Evolutionary conservation across 2,797 vertebrate species (phyloP).

Genomic region (Fundulus diaphanus): DNA sequence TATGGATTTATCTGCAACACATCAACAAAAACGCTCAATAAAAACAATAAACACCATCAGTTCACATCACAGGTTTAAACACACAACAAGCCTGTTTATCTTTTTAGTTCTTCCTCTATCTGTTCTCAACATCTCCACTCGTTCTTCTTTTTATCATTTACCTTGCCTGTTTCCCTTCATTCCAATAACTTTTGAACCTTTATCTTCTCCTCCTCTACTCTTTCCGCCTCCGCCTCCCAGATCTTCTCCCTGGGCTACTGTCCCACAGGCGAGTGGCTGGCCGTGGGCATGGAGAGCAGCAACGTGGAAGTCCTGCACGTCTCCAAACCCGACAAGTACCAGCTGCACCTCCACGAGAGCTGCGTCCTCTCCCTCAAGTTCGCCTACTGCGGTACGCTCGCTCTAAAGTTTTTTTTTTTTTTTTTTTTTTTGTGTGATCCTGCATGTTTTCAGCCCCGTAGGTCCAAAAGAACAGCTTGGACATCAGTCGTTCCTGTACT

Average conservation of each 20-base stretch:
- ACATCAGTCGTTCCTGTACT: background rate
- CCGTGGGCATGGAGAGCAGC: constrained; percentile 82
- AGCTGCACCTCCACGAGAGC: constrained; percentile 84
- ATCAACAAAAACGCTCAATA: too few relatives aligned
- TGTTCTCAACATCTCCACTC: background rate
- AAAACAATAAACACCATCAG: too few relatives aligned
- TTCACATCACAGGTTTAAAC: too few relatives aligned
- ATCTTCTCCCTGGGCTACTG: constrained; percentile 82
- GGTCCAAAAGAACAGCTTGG: background rate
- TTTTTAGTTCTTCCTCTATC: background rate
- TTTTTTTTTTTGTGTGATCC: background rate
- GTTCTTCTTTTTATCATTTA: constrained; percentile 24
- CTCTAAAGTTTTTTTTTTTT: too few relatives aligned
- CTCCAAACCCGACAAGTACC: constrained; percentile 83
- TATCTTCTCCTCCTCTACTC: constrained; percentile 22
- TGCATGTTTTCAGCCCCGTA: background rate
- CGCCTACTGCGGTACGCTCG: constrained; percentile 73
- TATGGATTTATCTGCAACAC: too few relatives aligned
- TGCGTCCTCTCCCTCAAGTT: constrained; percentile 83
- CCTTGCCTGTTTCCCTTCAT: constrained; percentile 1
- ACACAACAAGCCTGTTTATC: background rate
- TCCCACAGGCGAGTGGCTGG: constrained; percentile 80
- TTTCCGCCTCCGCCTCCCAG: constrained; percentile 25
- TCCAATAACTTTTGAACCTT: background rate
- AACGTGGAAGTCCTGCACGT: constrained; percentile 81